Conservation (phyloP, 1,140 invertebrate species). For the Drosophila rufa region DNA sequence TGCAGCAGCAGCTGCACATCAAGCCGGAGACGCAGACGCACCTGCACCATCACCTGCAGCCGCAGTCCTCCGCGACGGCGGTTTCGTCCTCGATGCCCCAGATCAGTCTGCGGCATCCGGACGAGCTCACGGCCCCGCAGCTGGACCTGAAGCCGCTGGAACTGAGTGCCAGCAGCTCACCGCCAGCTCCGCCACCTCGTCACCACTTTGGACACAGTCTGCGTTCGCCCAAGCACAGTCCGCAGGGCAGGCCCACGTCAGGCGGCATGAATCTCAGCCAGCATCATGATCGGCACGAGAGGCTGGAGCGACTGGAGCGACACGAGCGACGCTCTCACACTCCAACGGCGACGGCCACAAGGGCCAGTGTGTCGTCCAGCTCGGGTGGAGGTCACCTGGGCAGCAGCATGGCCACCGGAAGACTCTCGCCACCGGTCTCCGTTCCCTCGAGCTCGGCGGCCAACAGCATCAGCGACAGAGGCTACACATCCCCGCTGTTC, state of each 20-base stretch:
- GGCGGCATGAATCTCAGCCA: conserved; percentile 62
- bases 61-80: conserved; percentile 26
- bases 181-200: conserved; percentile 63
- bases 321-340: conserved; percentile 69
- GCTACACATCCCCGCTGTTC: conserved; percentile 81
- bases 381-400: conserved; percentile 39
- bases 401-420: conserved; percentile 14
- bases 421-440: conserved; percentile 54
- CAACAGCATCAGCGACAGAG: conserved; percentile 74
- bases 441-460: conserved; percentile 30
- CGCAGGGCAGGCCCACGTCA: conserved; percentile 42
- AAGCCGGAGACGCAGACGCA: conserved; percentile 78
- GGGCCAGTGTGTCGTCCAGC: conserved; percentile 44
- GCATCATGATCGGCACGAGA: conserved; percentile 38
- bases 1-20: conserved; percentile 80
- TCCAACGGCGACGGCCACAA: conserved; percentile 64
- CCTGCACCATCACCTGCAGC: conserved; percentile 71
- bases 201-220: conserved; percentile 67
- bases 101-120: conserved; percentile 72
- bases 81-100: conserved; percentile 56
- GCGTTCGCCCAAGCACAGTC: conserved; percentile 76
- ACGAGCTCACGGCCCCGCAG: conserved; percentile 74
- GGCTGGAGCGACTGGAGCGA: conserved; percentile 56
- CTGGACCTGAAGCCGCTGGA: conserved; percentile 72
- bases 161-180: conserved; percentile 56